These are phyloP conservation scores for Drosophila sturtevanti DNA, from an alignment of 1,140 invertebrate genomes.

Conservation along the genomic window DNA sequence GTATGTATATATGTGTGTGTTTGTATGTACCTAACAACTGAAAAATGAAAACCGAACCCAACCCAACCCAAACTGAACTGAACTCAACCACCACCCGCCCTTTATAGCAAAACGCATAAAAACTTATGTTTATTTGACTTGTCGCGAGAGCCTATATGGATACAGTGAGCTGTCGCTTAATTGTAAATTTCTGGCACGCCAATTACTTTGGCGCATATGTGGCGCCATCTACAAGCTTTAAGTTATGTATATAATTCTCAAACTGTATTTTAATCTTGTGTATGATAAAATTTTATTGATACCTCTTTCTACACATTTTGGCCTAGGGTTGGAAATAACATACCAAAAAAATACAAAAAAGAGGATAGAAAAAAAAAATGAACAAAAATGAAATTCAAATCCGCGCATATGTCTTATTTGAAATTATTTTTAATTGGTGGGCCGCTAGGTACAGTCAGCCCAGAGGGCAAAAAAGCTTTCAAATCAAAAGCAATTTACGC, in stretches of 20 bases:
- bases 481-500: conserved; percentile 78
- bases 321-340: neutral
- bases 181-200: conserved; percentile 50
- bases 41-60: neutral
- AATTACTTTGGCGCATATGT: conserved; percentile 52
- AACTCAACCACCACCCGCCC: conserved; percentile 34
- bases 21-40: no score
- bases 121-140: conserved; percentile 81
- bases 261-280: conserved; percentile 70
- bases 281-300: conserved; percentile 70
- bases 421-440: conserved; percentile 78
- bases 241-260: conserved; percentile 30
- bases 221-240: conserved; percentile 51
- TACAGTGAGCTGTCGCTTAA: conserved; percentile 43
- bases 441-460: conserved; percentile 66
- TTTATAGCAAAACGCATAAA: conserved; percentile 65
- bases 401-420: conserved; percentile 60
- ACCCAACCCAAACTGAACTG: conserved; percentile 3
- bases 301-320: neutral
- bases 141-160: conserved; percentile 47
- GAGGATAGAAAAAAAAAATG: neutral
- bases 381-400: conserved; percentile 33
- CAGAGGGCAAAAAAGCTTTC: conserved; percentile 67
- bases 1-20: no score
- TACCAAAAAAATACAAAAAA: conserved; percentile 20